Evolutionary conservation across 2,888 invertebrate species (phyloP).

Genomic region (Electrophaes corylata): DNA sequence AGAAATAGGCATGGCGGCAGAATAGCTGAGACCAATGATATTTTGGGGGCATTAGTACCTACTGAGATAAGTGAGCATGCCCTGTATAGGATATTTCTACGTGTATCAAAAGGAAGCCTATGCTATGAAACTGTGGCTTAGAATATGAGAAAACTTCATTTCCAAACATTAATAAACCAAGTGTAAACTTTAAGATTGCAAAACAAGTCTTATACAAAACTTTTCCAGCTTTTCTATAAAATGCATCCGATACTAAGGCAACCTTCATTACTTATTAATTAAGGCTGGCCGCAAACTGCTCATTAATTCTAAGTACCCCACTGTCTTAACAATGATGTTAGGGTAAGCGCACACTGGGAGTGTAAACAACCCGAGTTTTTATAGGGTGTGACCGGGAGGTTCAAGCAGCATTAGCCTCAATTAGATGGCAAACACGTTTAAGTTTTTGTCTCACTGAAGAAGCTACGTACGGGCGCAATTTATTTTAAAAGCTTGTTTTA

Average conservation of each 20-base stretch:
- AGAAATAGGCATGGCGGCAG: too few relatives aligned
- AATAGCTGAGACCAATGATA: too few relatives aligned
- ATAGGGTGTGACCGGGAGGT: slow-evolving; percentile 23
- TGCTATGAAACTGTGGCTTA: too few relatives aligned
- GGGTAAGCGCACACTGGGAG: slow-evolving; percentile 40
- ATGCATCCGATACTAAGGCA: slow-evolving; percentile 44
- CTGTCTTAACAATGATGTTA: slow-evolving; percentile 54
- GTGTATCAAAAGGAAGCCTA: too few relatives aligned
- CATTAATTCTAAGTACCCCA: slow-evolving; percentile 67
- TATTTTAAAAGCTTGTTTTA: too few relatives aligned
- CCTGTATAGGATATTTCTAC: too few relatives aligned
- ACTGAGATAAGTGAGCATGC: too few relatives aligned
- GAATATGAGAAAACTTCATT: not conserved
- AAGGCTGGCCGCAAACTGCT: slow-evolving; percentile 58
- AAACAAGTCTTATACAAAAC: slow-evolving; percentile 30
- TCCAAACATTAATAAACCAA: slow-evolving; percentile 9
- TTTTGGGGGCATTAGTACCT: too few relatives aligned
- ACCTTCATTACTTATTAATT: slow-evolving; percentile 68
- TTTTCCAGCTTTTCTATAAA: slow-evolving; percentile 29
- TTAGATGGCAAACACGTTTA: slow-evolving; percentile 10
- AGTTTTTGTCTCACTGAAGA: slow-evolving; percentile 1
- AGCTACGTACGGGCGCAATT: not conserved
- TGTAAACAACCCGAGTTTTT: slow-evolving; percentile 28
- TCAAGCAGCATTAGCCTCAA: slow-evolving; percentile 12
- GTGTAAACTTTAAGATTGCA: slow-evolving; percentile 15